Base-by-base conservation (phyloP, 2,888 invertebrate genomes). In the Hirudinaria manillensis region DNA sequence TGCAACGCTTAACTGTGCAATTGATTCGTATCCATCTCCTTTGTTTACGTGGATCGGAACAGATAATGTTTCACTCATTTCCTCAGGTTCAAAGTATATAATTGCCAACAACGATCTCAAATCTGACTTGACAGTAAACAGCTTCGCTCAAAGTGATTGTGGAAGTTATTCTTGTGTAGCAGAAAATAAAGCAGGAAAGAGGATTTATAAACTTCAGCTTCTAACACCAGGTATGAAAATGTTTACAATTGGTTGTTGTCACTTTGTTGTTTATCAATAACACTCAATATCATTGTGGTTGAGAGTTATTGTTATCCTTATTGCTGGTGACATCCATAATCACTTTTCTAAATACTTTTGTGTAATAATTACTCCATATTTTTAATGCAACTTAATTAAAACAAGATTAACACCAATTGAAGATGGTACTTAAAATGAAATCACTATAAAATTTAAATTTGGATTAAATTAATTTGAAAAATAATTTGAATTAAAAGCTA, bases 141-240 rank as follows among this genome's bases (percentile, higher is more conserved):
- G 29, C n/a, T n/a, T 68, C 7, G 16, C 32, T 32, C 29, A 68
- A n/a, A 34, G 4, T 68, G 68, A 68, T 68, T 68, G 34, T 34
- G 68, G 68, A 34, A 36, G n/a, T 68, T 68, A 68, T 68, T 16
- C 68, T n/a, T 68, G 68, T 34, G 36, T 13, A 32, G 68, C 68
- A 13, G 32, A 34, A 34, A 68, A 68, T 36, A 68, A 34, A n/a
- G 36, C 36, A 13, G 68, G 34, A 34, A 34, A 32, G 21, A 34
- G 68, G 32, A n/a, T 32, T 34, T 68, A 68, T 13, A 32, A 29
- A 34, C 32, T 68, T 34, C 68, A 34, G 21, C 36, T 68, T 1
- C 13, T 68, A n/a, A n/a, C 6, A 34, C 68, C 68, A 7, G 68
- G 68, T 68, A 13, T 68, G 32, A 29, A 29, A n/a, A 34, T 13